These are phyloP conservation scores for Mormyrus proboscirostris DNA, from an alignment of 2,797 vertebrate species.

Conservation along the genomic window DNA sequence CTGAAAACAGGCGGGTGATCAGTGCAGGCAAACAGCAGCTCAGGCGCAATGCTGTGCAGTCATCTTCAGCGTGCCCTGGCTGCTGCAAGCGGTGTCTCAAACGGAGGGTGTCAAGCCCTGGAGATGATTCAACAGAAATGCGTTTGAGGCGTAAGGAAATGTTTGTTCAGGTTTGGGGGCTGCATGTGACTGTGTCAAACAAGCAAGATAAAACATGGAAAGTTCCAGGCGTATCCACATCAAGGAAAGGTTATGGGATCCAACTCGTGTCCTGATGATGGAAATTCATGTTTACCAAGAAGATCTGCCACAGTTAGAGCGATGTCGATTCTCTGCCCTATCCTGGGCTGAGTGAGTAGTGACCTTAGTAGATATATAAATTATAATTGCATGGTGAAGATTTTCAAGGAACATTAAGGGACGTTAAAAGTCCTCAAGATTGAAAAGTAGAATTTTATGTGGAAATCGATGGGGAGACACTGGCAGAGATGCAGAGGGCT, in stretches of 20 bases:
- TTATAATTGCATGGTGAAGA: conserved; percentile 55
- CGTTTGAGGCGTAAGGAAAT: conserved; percentile 32
- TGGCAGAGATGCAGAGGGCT: conserved; percentile 48
- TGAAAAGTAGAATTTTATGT: conserved; percentile 55
- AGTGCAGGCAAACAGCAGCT: background rate
- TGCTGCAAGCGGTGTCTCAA: background rate
- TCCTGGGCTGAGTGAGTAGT: conserved; percentile 47
- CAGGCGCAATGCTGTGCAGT: background rate
- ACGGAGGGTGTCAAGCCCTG: background rate
- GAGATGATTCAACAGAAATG: background rate
- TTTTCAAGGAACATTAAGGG: conserved; percentile 59
- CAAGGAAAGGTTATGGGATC: background rate
- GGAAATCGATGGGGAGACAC: conserved; percentile 57
- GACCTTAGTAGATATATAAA: conserved; percentile 50
- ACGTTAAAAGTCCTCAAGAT: conserved; percentile 51
- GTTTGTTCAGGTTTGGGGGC: background rate
- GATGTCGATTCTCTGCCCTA: conserved; percentile 58
- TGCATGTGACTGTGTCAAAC: background rate
- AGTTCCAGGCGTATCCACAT: background rate
- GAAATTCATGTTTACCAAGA: conserved; percentile 40
- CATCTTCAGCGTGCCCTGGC: background rate
- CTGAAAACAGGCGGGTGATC: background rate
- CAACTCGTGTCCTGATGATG: conserved; percentile 40
- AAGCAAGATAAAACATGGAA: background rate
- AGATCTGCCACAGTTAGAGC: conserved; percentile 52